Evolutionary conservation across 1,140 invertebrate species (phyloP), one percentile per base, ranked within the genome.

Genomic region (Asbolus verrucosus): DNA sequence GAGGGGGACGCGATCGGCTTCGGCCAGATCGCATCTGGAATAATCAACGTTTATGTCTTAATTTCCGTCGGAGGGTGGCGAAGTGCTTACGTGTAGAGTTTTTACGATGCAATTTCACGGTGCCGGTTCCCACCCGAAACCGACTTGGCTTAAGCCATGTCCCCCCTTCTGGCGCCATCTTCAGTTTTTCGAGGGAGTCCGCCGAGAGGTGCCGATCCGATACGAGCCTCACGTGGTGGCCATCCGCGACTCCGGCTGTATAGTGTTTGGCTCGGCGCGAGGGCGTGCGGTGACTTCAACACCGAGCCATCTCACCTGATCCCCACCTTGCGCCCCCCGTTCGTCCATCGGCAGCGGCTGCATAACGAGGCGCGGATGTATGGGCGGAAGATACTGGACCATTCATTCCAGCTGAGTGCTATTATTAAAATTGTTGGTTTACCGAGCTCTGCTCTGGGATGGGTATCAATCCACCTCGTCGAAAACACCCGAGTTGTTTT

Each of bases 251-350:
- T 36, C 63, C 65, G 27, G 8, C 19, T 54, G 19, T 54, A 46
- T 62, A 38, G 69, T 71, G 67, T 70, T 59, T 70, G 39, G 38
- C 65, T 63, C 46, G 71, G 68, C 71, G 73, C 71, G 73, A 75
- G 73, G 73, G 73, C 73, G 73, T 73, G 71, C 68, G 72, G 69
- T 67, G 66, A 70, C 69, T 75, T 75, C 72, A 75, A 75, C 74
- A 70, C 74, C 72, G 67, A 15, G 15, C 15, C 33, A 21, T 68
- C 69, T 67, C 73, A 69, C 71, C 73, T 66, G 69, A 41, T 31
- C 46, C 14, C 50, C 50, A 61, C 65, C 63, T 19, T 43, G 16
- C 63, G n/a, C 38, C 59, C 65, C 50, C 19, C 62, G 36, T 43
- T 46, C 30, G 41, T 43, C 43, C 59, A 54, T 54, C 67, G 71